Conservation (phyloP, 2,888 invertebrate genomes). For the Eupithecia insigniata region DNA sequence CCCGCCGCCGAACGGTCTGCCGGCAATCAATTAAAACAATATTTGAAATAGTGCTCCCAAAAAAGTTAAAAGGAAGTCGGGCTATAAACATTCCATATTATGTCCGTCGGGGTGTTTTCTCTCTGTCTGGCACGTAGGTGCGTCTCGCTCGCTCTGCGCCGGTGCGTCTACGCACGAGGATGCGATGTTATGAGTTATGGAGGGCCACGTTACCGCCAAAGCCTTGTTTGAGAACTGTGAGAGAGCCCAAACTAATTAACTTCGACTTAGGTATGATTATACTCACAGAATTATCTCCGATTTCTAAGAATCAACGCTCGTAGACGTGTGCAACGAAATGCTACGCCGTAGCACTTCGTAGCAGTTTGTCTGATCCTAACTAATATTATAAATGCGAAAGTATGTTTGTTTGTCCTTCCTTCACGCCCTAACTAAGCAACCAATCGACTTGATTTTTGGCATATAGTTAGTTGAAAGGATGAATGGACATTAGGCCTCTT, state of each 20-base stretch:
- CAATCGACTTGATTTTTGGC: too few species aligned
- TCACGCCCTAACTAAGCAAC: too few species aligned
- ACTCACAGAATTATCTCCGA: slow-evolving; percentile 59
- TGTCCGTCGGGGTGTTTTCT: slow-evolving; percentile 53
- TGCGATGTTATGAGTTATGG: slow-evolving; percentile 74
- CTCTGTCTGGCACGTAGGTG: slow-evolving; percentile 49
- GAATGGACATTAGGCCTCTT: too few species aligned
- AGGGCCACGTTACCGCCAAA: slow-evolving; percentile 77
- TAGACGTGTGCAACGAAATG: slow-evolving; percentile 50
- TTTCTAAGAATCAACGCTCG: slow-evolving; percentile 47
- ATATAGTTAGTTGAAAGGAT: too few species aligned
- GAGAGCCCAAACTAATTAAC: slow-evolving; percentile 80
- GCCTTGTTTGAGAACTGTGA: slow-evolving; percentile 69
- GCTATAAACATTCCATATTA: slow-evolving; percentile 78
- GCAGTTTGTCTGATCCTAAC: too few species aligned
- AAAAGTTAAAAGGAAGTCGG: slow-evolving; percentile 77
- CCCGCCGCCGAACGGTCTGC: slow-evolving; percentile 78
- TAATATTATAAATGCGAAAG: too few species aligned
- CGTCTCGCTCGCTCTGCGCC: slow-evolving; percentile 70
- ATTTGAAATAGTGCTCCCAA: slow-evolving; percentile 81
- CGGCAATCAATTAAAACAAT: slow-evolving; percentile 83
- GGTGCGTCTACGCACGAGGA: slow-evolving; percentile 76
- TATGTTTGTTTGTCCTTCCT: too few species aligned
- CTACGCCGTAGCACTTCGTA: slow-evolving; percentile 55
- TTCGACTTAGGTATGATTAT: slow-evolving; percentile 77